These are phyloP conservation scores for Hylaeus anthracinus DNA, from an alignment of 1,140 invertebrate species.

Conservation along the genomic window DNA sequence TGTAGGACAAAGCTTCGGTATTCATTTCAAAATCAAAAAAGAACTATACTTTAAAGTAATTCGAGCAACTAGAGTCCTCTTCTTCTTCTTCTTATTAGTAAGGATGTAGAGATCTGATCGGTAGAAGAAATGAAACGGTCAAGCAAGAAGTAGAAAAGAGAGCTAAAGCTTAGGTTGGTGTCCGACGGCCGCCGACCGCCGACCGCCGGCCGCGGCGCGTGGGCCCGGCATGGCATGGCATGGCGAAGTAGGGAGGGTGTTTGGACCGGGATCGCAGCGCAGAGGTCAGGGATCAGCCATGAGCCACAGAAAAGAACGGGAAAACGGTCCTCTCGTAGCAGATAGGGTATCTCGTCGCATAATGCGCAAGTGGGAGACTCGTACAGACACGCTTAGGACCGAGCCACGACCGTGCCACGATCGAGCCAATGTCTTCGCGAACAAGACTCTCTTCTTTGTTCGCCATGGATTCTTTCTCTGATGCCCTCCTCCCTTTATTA, in stretches of 20 bases:
- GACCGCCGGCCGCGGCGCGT: constrained; percentile 54
- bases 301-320: constrained; percentile 65
- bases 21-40: no score
- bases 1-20: no score
- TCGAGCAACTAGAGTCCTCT: no score
- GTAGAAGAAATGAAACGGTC: not conserved
- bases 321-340: constrained; percentile 70
- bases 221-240: constrained; percentile 67
- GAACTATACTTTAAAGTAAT: no score
- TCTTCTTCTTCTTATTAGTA: no score
- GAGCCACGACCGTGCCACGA: constrained; percentile 2
- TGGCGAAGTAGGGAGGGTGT: constrained; percentile 50
- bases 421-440: constrained; percentile 39
- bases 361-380: constrained; percentile 75
- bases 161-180: constrained; percentile 38
- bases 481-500: constrained; percentile 55
- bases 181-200: not conserved
- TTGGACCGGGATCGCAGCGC: constrained; percentile 30
- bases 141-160: not conserved
- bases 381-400: constrained; percentile 31
- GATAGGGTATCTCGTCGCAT: constrained; percentile 74
- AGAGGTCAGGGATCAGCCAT: constrained; percentile 71
- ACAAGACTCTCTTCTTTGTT: constrained; percentile 55
- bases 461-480: constrained; percentile 27
- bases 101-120: not conserved